Conservation (phyloP, 2,888 invertebrate genomes). For the Calliphora vomitoria region DNA sequence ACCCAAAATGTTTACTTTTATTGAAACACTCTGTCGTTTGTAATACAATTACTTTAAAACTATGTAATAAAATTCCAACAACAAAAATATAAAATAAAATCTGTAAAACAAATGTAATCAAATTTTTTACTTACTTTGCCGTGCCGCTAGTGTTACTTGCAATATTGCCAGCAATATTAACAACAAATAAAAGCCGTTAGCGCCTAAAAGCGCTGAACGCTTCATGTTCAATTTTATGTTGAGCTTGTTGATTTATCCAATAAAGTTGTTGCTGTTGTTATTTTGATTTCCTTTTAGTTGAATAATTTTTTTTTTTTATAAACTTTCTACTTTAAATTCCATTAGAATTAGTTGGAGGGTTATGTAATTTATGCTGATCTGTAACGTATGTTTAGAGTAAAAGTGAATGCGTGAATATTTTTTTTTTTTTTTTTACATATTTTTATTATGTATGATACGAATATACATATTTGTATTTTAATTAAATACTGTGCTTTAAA, state of each 20-base stretch:
- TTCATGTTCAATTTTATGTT: conserved; percentile 49
- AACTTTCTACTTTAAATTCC: conserved; percentile 33
- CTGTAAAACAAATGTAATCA: background rate
- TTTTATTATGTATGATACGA: conserved; percentile 14
- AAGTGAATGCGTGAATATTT: background rate
- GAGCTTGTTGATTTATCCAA: background rate
- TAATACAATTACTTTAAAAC: background rate
- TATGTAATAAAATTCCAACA: background rate
- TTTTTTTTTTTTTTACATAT: background rate
- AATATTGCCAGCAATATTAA: conserved; percentile 47
- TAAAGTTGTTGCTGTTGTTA: background rate
- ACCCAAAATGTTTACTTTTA: too few relatives aligned
- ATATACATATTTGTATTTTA: conserved; percentile 30
- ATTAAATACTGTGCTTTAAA: conserved; percentile 42
- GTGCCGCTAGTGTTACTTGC: conserved; percentile 31
- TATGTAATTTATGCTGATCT: conserved; percentile 28
- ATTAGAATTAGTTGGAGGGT: conserved; percentile 13
- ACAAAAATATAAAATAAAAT: background rate
- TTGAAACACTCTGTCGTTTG: background rate
- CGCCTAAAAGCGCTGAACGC: conserved; percentile 51
- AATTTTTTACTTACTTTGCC: conserved; percentile 63
- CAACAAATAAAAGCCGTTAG: conserved; percentile 46
- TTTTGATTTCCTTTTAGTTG: background rate
- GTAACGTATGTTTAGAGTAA: background rate
- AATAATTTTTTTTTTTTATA: conserved; percentile 1